These are phyloP conservation scores for Alligator mississippiensis DNA, from an alignment of 2,113 vertebrate genomes.

Conservation along the genomic window DNA sequence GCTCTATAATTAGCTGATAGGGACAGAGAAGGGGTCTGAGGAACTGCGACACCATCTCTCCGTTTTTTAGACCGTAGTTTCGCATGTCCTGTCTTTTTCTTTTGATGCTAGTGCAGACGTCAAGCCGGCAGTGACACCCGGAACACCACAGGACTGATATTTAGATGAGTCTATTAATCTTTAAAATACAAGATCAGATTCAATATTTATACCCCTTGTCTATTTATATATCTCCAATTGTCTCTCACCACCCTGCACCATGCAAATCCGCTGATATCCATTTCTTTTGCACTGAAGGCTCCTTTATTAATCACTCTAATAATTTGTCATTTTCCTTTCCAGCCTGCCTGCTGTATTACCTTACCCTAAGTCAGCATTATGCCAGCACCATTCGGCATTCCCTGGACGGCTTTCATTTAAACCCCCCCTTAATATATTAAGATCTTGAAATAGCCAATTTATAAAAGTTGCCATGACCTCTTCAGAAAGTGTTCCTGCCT, in stretches of 20 bases:
- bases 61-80: slow-evolving; percentile 20
- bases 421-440: neutral
- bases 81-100: neutral
- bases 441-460: too few relatives aligned
- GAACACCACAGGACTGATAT: slow-evolving; percentile 58
- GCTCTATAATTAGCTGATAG: slow-evolving; percentile 57
- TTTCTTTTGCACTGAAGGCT: slow-evolving; percentile 36
- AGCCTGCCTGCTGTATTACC: slow-evolving; percentile 36
- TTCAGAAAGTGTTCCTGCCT: neutral
- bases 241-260: slow-evolving; percentile 1
- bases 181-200: slow-evolving; percentile 66
- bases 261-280: slow-evolving; percentile 16
- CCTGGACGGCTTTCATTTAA: slow-evolving; percentile 47
- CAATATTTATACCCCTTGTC: slow-evolving; percentile 64
- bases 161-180: slow-evolving; percentile 69
- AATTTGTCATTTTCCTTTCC: slow-evolving; percentile 29
- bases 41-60: neutral
- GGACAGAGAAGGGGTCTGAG: neutral
- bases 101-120: slow-evolving; percentile 15
- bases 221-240: slow-evolving; percentile 56
- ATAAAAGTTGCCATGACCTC: slow-evolving; percentile 5
- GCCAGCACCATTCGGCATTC: slow-evolving; percentile 53
- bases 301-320: slow-evolving; percentile 47
- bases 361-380: slow-evolving; percentile 18
- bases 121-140: slow-evolving; percentile 5